Evolutionary conservation across 2,113 vertebrate species (phyloP), one percentile per base, ranked within the genome.

Genomic region (Menidia beryllina): DNA sequence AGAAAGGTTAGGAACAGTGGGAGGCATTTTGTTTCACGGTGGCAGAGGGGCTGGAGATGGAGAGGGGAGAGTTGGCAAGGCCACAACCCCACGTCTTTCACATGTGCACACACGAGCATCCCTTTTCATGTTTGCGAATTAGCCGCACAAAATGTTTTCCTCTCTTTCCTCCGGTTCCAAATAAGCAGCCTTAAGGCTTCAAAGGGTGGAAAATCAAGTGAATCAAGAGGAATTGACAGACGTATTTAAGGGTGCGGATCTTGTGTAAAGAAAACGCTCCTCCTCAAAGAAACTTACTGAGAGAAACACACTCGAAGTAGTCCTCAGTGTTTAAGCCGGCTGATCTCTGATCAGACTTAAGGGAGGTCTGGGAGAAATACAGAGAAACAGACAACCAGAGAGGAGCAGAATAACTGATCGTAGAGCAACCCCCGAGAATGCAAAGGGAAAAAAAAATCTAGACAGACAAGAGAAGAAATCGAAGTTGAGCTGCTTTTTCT

Each of bases 211-310:
- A 94, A 95, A 96, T 94, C 95, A 95, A 93, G 94, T 80, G 92
- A 92, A 92, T 92, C 91, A 89, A 85, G 91, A 92, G 92, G 93
- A 95, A 95, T 93, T 93, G 94, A 96, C 94, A 93, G 94, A 93
- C 70, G 86, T 88, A 88, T 96, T 95, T 93, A 94, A 94, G 60
- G 71, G 85, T 85, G 76, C 79, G 70, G 78, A 86, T 88, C 86
- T 87, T 56, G 84, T 93, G 91, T 91, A 91, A n/a, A 77, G 43
- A 93, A 89, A 91, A 89, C 66, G 36, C 27, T 91, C 92, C 93
- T 93, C 91, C 91, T 26, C 84, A 89, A 92, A 94, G 93, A 93
- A 89, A 88, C 88, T 85, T 81, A 84, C 92, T 90, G 93, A 93
- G 90, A 91, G 70, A 75, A 65, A 82, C 47, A 60, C 77, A 68